Evolutionary conservation across 2,797 vertebrate genomes (phyloP).

Genomic region (Ptychadena robeensis): DNA sequence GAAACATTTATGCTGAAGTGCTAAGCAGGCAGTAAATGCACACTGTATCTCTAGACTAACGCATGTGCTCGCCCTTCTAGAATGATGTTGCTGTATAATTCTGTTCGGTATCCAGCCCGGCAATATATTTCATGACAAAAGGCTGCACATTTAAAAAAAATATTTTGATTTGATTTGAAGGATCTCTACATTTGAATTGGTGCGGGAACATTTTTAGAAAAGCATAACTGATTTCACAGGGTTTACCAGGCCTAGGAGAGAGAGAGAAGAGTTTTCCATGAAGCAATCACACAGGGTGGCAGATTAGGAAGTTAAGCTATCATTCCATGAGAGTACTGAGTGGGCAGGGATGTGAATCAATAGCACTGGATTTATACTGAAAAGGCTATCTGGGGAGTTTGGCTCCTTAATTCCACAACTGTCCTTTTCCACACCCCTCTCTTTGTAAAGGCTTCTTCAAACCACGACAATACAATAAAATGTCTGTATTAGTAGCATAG

Average conservation of each 20-base stretch:
- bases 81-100: not conserved
- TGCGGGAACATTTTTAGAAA: not conserved
- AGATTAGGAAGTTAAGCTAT: slow-evolving; percentile 25
- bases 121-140: not conserved
- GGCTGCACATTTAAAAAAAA: no score
- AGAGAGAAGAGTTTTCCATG: not conserved
- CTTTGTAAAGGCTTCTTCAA: slow-evolving; percentile 43
- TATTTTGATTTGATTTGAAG: no score
- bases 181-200: no score
- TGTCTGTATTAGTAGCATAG: slow-evolving; percentile 30
- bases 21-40: not conserved
- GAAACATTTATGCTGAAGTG: no score
- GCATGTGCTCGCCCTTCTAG: not conserved
- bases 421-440: slow-evolving; percentile 32
- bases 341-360: slow-evolving; percentile 42
- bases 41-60: not conserved
- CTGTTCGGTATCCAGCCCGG: not conserved
- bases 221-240: not conserved
- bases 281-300: slow-evolving; percentile 15
- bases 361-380: slow-evolving; percentile 35
- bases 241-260: not conserved
- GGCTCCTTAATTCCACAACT: slow-evolving; percentile 44
- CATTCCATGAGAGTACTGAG: slow-evolving; percentile 34
- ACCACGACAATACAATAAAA: slow-evolving; percentile 47
- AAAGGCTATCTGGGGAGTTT: slow-evolving; percentile 47